Evolutionary conservation across 2,888 invertebrate species (phyloP).

Genomic region (Hoplodrina blanda): DNA sequence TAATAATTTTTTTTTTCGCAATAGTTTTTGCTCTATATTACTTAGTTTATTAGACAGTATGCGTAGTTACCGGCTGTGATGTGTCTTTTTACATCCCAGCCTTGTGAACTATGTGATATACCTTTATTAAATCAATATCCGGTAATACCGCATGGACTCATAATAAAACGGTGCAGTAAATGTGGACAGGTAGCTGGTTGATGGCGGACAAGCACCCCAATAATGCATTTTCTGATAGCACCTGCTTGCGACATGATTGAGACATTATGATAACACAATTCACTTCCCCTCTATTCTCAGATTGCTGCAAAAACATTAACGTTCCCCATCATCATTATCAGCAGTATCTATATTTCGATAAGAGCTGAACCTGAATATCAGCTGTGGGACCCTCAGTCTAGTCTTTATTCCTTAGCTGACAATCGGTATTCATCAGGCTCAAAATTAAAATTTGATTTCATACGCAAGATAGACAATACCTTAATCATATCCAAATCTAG

Average conservation of each 20-base stretch:
- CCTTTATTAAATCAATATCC: slow-evolving; percentile 26
- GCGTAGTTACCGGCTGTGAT: no score
- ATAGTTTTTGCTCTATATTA: no score
- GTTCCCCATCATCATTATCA: neutral
- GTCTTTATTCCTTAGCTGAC: neutral
- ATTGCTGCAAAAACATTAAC: neutral
- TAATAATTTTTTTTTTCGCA: no score
- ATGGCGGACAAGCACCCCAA: slow-evolving; percentile 35
- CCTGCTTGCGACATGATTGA: slow-evolving; percentile 3
- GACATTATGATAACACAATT: slow-evolving; percentile 22
- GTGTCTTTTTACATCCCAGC: neutral
- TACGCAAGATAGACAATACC: no score
- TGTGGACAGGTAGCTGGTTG: slow-evolving; percentile 33
- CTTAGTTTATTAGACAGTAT: no score
- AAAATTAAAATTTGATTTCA: no score
- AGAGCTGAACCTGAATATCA: neutral
- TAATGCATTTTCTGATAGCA: slow-evolving; percentile 44
- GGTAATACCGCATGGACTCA: slow-evolving; percentile 23
- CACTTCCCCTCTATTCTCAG: neutral
- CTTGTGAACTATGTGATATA: slow-evolving; percentile 21
- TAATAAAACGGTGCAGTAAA: slow-evolving; percentile 46
- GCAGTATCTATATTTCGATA: no score
- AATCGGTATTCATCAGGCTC: neutral
- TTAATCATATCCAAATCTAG: neutral
- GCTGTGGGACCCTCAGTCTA: neutral